phyloP scores from a whole-genome alignment of 2,113 vertebrate species.

The Pseudonaja textilis region DNA sequence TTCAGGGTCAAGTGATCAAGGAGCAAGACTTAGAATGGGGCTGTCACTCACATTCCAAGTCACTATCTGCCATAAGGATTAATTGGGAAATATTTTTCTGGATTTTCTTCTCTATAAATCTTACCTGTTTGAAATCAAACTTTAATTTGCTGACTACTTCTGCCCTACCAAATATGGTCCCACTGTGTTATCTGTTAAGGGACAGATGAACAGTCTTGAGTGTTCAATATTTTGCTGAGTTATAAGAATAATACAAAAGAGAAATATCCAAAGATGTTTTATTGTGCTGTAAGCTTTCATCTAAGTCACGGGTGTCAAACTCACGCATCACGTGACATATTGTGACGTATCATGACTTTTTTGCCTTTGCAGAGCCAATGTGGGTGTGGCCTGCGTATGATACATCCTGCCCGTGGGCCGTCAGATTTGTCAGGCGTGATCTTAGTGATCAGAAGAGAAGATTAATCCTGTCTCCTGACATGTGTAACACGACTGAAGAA shows the following conservation, averaged over 20 bases:
- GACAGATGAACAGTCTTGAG: background rate
- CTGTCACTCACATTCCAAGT: background rate
- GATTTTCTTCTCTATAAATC: background rate
- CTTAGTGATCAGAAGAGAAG: background rate
- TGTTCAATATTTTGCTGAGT: background rate
- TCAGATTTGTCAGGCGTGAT: too few species aligned
- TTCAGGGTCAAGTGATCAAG: background rate
- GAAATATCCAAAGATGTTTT: background rate
- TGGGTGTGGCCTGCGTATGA: too few species aligned
- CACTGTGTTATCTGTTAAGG: background rate
- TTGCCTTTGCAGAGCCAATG: too few species aligned
- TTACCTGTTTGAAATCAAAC: background rate
- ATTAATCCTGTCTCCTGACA: background rate
- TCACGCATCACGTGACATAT: too few species aligned
- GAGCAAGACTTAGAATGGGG: background rate
- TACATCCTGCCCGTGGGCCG: too few species aligned
- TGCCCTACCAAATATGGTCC: background rate
- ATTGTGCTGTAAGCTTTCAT: background rate
- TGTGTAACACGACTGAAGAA: background rate
- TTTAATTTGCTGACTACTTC: background rate
- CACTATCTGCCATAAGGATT: background rate
- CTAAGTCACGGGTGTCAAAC: background rate
- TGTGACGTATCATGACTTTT: too few species aligned
- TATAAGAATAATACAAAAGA: background rate
- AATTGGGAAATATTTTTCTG: background rate